phyloP scores from a whole-genome alignment of 64 coral and sea anemone species.

The Pachyseris speciosa region DNA sequence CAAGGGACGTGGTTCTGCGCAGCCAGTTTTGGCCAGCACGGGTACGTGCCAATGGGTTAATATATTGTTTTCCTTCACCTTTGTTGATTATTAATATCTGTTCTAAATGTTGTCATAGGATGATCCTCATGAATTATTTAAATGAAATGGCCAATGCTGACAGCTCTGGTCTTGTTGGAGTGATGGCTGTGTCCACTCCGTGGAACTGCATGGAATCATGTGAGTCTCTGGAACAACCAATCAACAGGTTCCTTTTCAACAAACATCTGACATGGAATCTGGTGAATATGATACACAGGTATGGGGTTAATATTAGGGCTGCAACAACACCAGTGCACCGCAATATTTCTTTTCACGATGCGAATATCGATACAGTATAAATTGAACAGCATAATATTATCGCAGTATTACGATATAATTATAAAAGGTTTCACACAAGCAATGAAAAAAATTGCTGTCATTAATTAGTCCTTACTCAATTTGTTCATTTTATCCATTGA shows the following conservation, averaged over 20 bases:
- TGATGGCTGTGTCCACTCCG: conserved; percentile 79
- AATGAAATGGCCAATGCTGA: conserved; percentile 82
- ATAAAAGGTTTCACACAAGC: too few relatives aligned
- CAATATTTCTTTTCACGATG: too few relatives aligned
- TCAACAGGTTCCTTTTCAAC: conserved; percentile 89
- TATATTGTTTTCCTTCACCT: background rate
- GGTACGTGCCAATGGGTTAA: background rate
- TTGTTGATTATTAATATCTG: background rate
- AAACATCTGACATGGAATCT: conserved; percentile 84
- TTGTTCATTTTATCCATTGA: too few relatives aligned
- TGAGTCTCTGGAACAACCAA: conserved; percentile 84
- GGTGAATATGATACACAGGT: conserved; percentile 76
- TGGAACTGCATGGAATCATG: conserved; percentile 89
- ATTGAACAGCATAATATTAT: too few relatives aligned
- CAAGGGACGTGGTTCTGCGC: too few relatives aligned
- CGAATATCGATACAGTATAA: too few relatives aligned
- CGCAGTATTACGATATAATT: too few relatives aligned
- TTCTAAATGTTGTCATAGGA: conserved; percentile 10
- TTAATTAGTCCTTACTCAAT: too few relatives aligned
- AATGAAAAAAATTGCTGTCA: too few relatives aligned
- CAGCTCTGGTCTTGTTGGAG: conserved; percentile 64
- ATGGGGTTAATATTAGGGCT: background rate
- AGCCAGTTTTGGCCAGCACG: too few relatives aligned
- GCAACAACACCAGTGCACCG: too few relatives aligned
- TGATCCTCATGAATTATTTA: conserved; percentile 94